Conservation (phyloP, 1,140 invertebrate genomes). For the Potamilus streckersoni region DNA sequence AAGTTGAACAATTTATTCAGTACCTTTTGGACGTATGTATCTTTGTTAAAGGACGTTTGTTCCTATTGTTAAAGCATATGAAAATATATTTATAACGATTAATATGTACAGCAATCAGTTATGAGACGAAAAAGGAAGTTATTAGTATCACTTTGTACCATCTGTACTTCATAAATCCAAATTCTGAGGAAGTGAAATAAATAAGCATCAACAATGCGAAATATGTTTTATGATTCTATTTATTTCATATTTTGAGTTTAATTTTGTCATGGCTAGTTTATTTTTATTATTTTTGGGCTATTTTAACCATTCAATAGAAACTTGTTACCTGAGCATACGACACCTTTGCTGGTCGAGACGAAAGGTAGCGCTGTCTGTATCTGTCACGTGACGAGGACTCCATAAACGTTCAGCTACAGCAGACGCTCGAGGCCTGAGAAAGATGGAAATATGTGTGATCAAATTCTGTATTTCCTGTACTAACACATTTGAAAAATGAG, state of each 20-base stretch:
- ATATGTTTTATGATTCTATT: not conserved
- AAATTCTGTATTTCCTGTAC: not conserved
- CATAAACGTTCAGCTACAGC: conserved; percentile 89
- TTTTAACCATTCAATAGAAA: not conserved
- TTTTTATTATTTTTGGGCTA: not conserved
- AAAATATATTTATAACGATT: no score
- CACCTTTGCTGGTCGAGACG: conserved; percentile 88
- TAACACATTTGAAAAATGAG: not conserved
- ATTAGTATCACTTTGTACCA: no score
- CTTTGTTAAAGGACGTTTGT: no score
- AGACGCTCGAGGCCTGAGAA: conserved; percentile 74
- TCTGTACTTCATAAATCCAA: not conserved
- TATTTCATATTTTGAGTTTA: not conserved
- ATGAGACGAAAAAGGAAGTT: no score
- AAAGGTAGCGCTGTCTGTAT: conserved; percentile 65
- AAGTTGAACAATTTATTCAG: no score
- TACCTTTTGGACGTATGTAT: no score
- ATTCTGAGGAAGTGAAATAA: not conserved
- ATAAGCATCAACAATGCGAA: not conserved
- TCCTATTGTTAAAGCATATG: no score
- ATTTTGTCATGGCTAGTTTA: not conserved
- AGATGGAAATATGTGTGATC: not conserved
- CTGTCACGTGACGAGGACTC: conserved; percentile 70
- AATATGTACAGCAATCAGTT: no score
- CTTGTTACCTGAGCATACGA: conserved; percentile 79